Percentiles rank a stretch among this genome's conserved stretches.
Conservation (phyloP, 2,797 vertebrate genomes). For the Sebastes paucispinis region DNA sequence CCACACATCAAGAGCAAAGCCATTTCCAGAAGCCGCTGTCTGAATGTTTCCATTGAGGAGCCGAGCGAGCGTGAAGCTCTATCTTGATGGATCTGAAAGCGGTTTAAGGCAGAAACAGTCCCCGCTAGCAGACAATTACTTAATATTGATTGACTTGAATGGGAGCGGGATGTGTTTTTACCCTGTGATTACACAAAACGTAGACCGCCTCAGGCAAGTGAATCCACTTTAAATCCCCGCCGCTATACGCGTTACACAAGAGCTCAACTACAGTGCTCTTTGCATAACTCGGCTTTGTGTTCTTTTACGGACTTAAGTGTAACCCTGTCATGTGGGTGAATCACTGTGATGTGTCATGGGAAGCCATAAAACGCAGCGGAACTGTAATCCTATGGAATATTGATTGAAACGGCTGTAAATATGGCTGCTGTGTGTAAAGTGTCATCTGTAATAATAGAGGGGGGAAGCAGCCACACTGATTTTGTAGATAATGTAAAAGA, state of each 20-base stretch:
- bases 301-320: constrained; percentile 38
- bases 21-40: constrained; percentile 38
- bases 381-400: constrained; percentile 19
- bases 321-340: constrained; percentile 41
- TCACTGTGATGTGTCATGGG: constrained; percentile 40
- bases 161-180: constrained; percentile 44
- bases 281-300: constrained; percentile 43
- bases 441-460: constrained; percentile 44
- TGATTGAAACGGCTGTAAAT: constrained; percentile 54
- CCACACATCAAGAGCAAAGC: constrained; percentile 51
- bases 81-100: constrained; percentile 44
- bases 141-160: constrained; percentile 65
- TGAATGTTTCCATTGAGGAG: neutral
- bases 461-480: constrained; percentile 33
- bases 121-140: constrained; percentile 50
- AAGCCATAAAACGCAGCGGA: constrained; percentile 9
- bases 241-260: constrained; percentile 28
- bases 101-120: constrained; percentile 35
- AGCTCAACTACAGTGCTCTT: constrained; percentile 25
- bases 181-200: constrained; percentile 51
- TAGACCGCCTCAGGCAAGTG: constrained; percentile 24
- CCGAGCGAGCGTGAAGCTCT: no score
- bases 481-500: constrained; percentile 57
- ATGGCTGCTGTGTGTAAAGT: constrained; percentile 31
- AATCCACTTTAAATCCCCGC: constrained; percentile 45